Evolutionary conservation across 2,113 vertebrate species (phyloP).

Genomic region (Taxidea taxus): DNA sequence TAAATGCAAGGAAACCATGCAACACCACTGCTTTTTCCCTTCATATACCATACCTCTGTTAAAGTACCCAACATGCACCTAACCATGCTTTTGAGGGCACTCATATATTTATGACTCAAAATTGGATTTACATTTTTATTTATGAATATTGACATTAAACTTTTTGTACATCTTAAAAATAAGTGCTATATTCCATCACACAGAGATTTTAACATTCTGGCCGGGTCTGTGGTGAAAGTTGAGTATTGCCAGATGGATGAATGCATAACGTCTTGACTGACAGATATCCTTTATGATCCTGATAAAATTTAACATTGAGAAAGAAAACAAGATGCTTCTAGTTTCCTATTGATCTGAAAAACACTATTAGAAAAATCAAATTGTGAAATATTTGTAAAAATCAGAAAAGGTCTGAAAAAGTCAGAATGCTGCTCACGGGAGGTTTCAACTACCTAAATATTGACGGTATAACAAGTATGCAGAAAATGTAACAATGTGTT

Average conservation of each 20-base stretch:
- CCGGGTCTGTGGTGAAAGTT: not conserved
- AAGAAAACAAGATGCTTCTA: not conserved
- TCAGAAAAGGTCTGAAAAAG: not conserved
- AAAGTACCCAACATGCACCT: not conserved
- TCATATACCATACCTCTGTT: not conserved
- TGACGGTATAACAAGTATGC: not conserved
- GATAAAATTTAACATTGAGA: not conserved
- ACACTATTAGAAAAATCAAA: slow-evolving; percentile 50
- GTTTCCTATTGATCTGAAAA: not conserved
- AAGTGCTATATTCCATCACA: not conserved
- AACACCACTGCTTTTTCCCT: not conserved
- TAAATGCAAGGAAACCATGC: not conserved
- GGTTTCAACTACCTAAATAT: slow-evolving; percentile 49
- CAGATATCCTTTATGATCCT: not conserved
- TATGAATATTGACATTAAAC: not conserved
- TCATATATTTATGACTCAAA: not conserved
- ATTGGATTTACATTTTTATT: not conserved
- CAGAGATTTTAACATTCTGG: not conserved
- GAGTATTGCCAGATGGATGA: not conserved
- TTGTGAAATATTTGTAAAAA: slow-evolving; percentile 37
- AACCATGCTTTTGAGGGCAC: not conserved
- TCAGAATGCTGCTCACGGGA: not conserved
- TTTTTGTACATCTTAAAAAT: not conserved
- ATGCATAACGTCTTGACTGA: slow-evolving; percentile 30
- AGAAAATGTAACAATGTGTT: not conserved